Base-by-base conservation (phyloP, 2,888 invertebrate species). In the Gastrophysa polygoni region DNA sequence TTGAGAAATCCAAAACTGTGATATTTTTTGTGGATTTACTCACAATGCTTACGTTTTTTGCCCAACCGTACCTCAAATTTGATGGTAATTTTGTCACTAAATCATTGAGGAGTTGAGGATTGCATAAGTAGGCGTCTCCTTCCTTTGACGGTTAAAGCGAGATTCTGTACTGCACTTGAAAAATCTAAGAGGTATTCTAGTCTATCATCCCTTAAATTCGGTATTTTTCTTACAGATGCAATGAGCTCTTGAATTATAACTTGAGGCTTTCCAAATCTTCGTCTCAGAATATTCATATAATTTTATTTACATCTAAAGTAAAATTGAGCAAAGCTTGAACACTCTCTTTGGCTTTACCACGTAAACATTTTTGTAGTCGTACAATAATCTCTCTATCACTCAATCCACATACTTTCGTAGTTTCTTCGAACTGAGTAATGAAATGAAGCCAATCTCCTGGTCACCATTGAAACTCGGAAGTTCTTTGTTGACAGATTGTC, bases 401-500 rank as follows among this genome's bases (percentile, higher is more conserved):
- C 8, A 32, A 50, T 28, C 49, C 14, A 49, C 1, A 24, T 1
- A 28, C 28, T n/a, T 6, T 28, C 14, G 50, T 50, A 8, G 16
- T 32, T 48, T 57, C 56, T 21, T 48, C 32, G 11, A 49, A 50
- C 43, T 43, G 29, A 11, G 14, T 38, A 1, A 49, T 49, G n/a
- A 50, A 49, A 24, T 57, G 34, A 11, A 50, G n/a, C 57, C 43
- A 57, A 11, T 57, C 38, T 32, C 28, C 4, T 7, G 57, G 43
- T 57, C 38, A 11, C 49, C 49, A 16, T 5, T 32, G 34, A 24
- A 57, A 14, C 18, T 11, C 11, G 49, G 49, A 8, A 34, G 48
- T 18, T 57, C 49, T 50, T 57, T 49, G 43, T 20, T 48, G 18
- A 57, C 11, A 21, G 44, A 54, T 21, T 44, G 55, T n/a, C 55